phyloP scores from a whole-genome alignment of 2,113 vertebrate species.

The Xerus inauris region DNA sequence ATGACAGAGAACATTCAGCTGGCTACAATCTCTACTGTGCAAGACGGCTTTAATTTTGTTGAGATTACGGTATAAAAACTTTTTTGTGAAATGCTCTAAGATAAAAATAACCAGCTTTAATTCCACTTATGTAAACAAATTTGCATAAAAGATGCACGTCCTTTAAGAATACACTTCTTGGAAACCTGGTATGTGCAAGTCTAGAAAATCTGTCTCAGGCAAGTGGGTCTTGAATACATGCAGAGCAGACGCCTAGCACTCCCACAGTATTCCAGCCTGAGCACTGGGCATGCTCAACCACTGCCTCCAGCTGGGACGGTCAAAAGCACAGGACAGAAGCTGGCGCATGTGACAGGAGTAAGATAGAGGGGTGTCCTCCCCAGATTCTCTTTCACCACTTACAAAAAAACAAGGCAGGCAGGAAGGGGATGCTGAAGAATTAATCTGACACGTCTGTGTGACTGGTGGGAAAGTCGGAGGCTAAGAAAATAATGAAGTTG shows the following conservation, averaged over 20 bases:
- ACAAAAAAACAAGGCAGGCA: constrained; percentile 19
- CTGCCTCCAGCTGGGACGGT: neutral
- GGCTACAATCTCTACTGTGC: neutral
- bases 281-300: neutral
- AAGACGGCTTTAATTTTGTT: neutral
- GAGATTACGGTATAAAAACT: neutral
- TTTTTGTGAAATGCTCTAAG: neutral
- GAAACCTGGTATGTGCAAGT: neutral
- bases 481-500: neutral
- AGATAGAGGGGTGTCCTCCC: rapidly evolving
- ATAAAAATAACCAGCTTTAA: neutral
- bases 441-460: neutral
- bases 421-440: neutral
- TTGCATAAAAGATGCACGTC: neutral
- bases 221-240: no score
- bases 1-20: neutral
- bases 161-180: neutral
- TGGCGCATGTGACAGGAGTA: rapidly evolving
- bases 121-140: neutral
- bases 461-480: neutral
- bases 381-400: neutral
- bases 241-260: neutral
- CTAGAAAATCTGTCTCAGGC: neutral
- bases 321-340: neutral
- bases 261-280: rapidly evolving